Base-by-base conservation (phyloP, 2,113 vertebrate genomes). In the Anhinga rufa region DNA sequence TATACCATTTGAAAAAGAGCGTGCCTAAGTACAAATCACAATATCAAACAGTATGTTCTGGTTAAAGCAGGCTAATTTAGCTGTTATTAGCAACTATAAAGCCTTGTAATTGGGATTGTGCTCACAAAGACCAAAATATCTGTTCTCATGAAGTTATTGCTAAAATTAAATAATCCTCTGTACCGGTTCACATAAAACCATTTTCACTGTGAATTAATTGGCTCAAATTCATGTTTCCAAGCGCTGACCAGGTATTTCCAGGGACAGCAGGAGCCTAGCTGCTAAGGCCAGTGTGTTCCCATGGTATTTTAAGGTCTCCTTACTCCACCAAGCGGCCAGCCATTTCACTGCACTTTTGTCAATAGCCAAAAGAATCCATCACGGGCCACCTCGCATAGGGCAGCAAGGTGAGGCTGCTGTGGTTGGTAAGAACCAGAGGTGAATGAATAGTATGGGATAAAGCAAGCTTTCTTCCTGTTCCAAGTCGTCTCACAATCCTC, bases 261-360 rank as follows among this genome's bases (percentile, higher is more conserved):
- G 38, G 71, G 62, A 4, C 6, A 5, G 58, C 44, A 5, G 65
- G 9, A 25, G 1, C 1, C 7, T 2, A 11, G 71, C 17, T 31
- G 36, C 17, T 10, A 7, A 24, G 2, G 7, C 36, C 78, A 21
- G 57, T 7, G 0, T 2, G 42, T 15, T 74, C 86, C 74, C 82
- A 1, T 7, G 81, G 78, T 32, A 44, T 94, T 60, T 38, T 68
- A 17, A 92, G 86, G 92, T 94, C 86, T 95, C 81, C 64, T 31
- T 36, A 29, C 95, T 32, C 97, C 96, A 84, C 90, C 97, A 58
- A 29, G 95, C 34, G 97, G 97, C 49, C 58, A 24, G 4, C 32
- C 16, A 5, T 13, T 49, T 57, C 90, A 54, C 60, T 96, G 93
- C 97, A 76, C 17, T 2, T 14, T 29, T 38, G 52, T 14, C 74